Evolutionary conservation across 2,888 invertebrate genomes (phyloP), one percentile per base, ranked within the genome.

Genomic region (Cyrtodaria siliqua): DNA sequence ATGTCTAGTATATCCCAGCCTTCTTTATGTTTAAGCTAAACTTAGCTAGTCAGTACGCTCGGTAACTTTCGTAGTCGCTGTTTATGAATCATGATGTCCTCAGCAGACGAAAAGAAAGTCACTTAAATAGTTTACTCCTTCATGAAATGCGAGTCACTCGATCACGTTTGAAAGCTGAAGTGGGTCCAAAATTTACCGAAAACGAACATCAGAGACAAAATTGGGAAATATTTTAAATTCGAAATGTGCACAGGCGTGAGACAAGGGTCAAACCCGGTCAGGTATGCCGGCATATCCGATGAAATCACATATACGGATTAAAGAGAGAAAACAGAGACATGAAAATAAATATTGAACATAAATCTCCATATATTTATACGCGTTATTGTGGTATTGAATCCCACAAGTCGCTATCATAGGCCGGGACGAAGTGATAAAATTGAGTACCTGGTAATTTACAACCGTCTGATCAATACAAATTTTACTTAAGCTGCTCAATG

Each of bases 171-270:
- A 33, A 12, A 33, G 33, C 12, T 33, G 33, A 33, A 33, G 33
- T 33, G 33, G 33, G 33, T 33, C 33, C 33, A 33, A 33, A 33
- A n/a, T n/a, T n/a, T n/a, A n/a, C n/a, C 12, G 33, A 33, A 33
- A 33, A 33, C 12, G 33, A 33, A 33, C 33, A 33, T 33, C 33
- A 4, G 6, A 33, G 33, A 33, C 33, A 33, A 4, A 50, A 24
- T 20, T 50, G 2, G 50, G 18, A 50, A 50, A 50, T 50, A 18
- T 18, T 50, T 50, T 24, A 20, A 24, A 26, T 53, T 27, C 24
- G 27, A 53, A 29, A 53, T 26, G 53, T n/a, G 53, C 53, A 53
- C 29, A 26, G 53, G 29, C 53, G 29, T 27, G 53, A 53, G 53
- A 53, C 29, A 53, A 27, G 12, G 53, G 53, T 53, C 27, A 53